Base-by-base conservation (phyloP, 2,797 vertebrate species). In the Darevskia mixta region DNA sequence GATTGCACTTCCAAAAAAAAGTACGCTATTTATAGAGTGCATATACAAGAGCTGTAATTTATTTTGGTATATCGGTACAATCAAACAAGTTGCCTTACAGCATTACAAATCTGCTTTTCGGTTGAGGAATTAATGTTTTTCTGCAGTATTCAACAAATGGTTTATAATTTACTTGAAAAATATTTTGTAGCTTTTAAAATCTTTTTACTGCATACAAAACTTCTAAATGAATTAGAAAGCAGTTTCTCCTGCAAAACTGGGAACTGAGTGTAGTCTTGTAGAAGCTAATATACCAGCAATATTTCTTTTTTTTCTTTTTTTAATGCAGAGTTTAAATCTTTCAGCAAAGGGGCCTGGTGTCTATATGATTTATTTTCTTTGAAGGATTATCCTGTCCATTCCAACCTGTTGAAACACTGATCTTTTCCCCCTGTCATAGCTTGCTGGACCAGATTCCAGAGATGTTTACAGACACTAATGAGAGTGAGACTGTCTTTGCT, bases 381-480 rank as follows among this genome's bases (percentile, higher is more conserved):
- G 25, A n/a, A 82, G 38, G 58, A 49, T 87, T 85, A 15, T 90
- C 81, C 8, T 2, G 43, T 27, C 38, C 87, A 25, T 0, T 0
- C 29, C 82, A 27, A 75, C 23, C 2, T 5, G 64, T 11, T 88
- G 79, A 79, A 85, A 86, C 41, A 58, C 18, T 87, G 61, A 76
- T 82, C 27, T 75, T 35, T 29, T 25, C 92, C 4, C 0, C 92
- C 82, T 96, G 90, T 84, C 23, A 0, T 32, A 99, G 99, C 94
- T 97, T 99, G 91, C 95, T 99, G 97, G 98, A 98, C 92, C 98
- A 99, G 96, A 99, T 99, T 96, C 99, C 99, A 45, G 98, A 99
- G 93, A 98, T 99, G 98, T 99, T 99, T 97, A 98, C 98, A 17
- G 98, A 99, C 90, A 98, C 98, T 71, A 98, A 97, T 0, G 98